Evolutionary conservation across 2,888 invertebrate genomes (phyloP).

Genomic region (Tineola bisselliella): DNA sequence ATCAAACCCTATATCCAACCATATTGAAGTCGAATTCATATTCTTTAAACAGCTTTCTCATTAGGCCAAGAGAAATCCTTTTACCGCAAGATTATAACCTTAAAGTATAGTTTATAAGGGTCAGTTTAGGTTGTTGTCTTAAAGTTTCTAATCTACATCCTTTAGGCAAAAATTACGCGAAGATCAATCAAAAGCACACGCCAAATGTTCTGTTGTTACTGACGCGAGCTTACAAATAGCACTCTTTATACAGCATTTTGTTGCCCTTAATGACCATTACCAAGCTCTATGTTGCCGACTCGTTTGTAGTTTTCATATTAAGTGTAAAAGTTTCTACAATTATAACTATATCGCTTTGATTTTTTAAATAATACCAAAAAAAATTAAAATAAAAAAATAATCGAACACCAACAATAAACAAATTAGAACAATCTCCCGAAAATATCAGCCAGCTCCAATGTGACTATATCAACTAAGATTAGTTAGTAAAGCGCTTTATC

Average conservation of each 20-base stretch:
- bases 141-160: slow-evolving; percentile 17
- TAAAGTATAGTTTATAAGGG: background rate
- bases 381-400: no score
- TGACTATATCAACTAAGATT: no score
- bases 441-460: no score
- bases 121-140: background rate
- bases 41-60: background rate
- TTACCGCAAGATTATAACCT: background rate
- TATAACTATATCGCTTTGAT: no score
- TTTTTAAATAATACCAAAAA: no score
- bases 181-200: slow-evolving; percentile 35
- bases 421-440: no score
- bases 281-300: background rate
- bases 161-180: slow-evolving; percentile 33
- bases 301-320: background rate
- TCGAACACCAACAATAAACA: no score
- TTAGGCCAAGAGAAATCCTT: background rate
- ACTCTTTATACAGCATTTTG: slow-evolving; percentile 29
- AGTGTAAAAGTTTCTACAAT: background rate
- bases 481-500: no score
- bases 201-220: slow-evolving; percentile 28
- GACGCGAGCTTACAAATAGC: slow-evolving; percentile 40
- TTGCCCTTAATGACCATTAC: slow-evolving; percentile 37
- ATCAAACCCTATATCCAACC: slow-evolving; percentile 21
- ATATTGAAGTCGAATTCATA: background rate